Evolutionary conservation across 1,140 invertebrate genomes (phyloP).

Genomic region (Bombus impatiens): DNA sequence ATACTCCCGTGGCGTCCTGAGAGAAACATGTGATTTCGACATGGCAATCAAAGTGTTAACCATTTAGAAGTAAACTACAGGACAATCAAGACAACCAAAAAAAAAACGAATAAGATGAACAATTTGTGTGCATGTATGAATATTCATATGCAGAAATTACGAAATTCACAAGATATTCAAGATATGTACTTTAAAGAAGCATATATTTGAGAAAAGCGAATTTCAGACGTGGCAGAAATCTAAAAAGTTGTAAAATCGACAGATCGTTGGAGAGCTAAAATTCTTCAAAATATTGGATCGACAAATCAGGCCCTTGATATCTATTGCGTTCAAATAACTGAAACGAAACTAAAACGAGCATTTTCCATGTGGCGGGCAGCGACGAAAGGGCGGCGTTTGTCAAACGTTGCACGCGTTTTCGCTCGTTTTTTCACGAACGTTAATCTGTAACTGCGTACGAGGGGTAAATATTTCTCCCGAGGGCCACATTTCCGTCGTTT

Average conservation of each 20-base stretch:
- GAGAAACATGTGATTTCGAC: no score
- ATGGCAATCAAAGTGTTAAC: no score
- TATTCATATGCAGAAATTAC: no score
- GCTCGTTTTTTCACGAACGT: neutral
- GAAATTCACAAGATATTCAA: no score
- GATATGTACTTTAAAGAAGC: no score
- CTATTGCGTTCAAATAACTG: neutral
- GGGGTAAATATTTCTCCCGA: constrained; percentile 19
- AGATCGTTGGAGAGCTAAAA: neutral
- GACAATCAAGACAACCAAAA: no score
- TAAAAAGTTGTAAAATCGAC: neutral
- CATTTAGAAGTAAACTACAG: no score
- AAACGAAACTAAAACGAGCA: neutral
- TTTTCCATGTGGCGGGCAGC: constrained; percentile 10
- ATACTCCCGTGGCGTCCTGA: no score
- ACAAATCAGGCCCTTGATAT: neutral
- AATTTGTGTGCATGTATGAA: no score
- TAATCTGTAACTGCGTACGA: constrained; percentile 6
- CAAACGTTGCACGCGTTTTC: constrained; percentile 21
- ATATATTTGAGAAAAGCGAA: no score
- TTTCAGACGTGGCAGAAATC: neutral
- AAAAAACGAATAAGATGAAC: no score
- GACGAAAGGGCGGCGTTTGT: constrained; percentile 42
- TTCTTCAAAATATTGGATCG: neutral
- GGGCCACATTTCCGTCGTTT: constrained; percentile 39